Base-by-base conservation (phyloP, 2,888 invertebrate genomes). In the Anthoptus insignis region DNA sequence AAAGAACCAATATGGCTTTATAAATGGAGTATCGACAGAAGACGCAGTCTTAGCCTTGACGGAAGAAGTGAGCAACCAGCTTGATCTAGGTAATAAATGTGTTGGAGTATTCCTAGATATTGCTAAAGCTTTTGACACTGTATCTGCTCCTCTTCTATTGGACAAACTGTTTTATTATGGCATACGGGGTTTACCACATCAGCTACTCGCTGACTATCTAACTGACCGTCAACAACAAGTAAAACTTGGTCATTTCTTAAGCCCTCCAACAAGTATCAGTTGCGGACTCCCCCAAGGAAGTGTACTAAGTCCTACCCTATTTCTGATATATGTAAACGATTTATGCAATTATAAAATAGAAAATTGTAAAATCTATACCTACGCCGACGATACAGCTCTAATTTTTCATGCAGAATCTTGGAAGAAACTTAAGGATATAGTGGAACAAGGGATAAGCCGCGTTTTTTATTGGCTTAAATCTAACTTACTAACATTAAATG, bases 241-340 rank as follows among this genome's bases (percentile, higher is more conserved):
- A 50, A 52, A 64, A 45, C 27, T 52, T 19, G 42, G 32, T 14
- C 24, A 22, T 19, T 45, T 29, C 8, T 16, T 21, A 19, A 58
- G 57, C 29, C 45, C 19, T 7, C 11, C 27, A 8, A n/a, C 11
- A 24, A 21, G 11, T 27, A 32, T 64, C 9, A 53, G 19, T 9
- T 59, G 22, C n/a, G 66, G 66, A 7, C 54, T 64, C 4, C 67
- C 64, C 9, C 67, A 67, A 24, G 67, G 64, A 9, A 67, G 59
- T 45, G 50, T 67, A 11, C 37, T 67, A 6, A 50, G 49, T 0
- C 64, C 64, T n/a, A 67, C 59, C 4, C 45, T 64, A 16, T 67
- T n/a, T n/a, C n/a, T n/a, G n/a, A n/a, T n/a, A n/a, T n/a, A n/a
- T n/a, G n/a, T n/a, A n/a, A n/a, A n/a, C 64, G 58, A 59, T 22